phyloP scores from a whole-genome alignment of 2,888 invertebrate species.

The Podotricha telesiphe region DNA sequence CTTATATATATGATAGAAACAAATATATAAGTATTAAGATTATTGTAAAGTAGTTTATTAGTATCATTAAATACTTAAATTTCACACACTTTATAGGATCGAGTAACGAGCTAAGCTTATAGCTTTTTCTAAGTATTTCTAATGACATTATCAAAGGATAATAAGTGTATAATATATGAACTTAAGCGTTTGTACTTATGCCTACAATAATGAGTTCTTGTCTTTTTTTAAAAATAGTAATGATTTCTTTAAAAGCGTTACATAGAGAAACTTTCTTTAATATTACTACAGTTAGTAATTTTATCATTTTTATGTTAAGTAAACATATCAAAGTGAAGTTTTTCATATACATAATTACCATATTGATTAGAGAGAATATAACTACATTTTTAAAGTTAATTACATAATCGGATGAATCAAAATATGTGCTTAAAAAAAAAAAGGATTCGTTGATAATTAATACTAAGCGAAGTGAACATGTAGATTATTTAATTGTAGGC shows the following conservation, averaged over 20 bases:
- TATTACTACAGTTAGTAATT: slow-evolving; percentile 11
- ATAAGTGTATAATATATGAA: not conserved
- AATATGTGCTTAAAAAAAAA: not conserved
- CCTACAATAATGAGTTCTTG: too few species aligned
- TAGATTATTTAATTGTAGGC: too few species aligned
- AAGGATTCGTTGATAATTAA: too few species aligned
- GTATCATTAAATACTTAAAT: not conserved
- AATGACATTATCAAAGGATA: not conserved
- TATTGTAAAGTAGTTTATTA: not conserved
- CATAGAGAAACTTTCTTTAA: not conserved
- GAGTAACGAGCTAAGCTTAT: not conserved
- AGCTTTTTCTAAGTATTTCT: slow-evolving; percentile 4
- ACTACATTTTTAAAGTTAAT: slow-evolving; percentile 3
- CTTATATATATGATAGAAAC: not conserved
- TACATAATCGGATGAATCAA: slow-evolving; percentile 16
- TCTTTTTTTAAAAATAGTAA: too few species aligned
- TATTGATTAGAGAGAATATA: slow-evolving; percentile 5
- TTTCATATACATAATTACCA: slow-evolving; percentile 7
- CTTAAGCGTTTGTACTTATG: too few species aligned
- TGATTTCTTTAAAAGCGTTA: too few species aligned
- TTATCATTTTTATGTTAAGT: slow-evolving; percentile 10
- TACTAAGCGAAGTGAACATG: too few species aligned
- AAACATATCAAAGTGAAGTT: slow-evolving; percentile 22
- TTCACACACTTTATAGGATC: not conserved
- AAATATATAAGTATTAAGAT: not conserved